Evolutionary conservation across 2,888 invertebrate species (phyloP).

Genomic region (Zhengitettix transpicula): DNA sequence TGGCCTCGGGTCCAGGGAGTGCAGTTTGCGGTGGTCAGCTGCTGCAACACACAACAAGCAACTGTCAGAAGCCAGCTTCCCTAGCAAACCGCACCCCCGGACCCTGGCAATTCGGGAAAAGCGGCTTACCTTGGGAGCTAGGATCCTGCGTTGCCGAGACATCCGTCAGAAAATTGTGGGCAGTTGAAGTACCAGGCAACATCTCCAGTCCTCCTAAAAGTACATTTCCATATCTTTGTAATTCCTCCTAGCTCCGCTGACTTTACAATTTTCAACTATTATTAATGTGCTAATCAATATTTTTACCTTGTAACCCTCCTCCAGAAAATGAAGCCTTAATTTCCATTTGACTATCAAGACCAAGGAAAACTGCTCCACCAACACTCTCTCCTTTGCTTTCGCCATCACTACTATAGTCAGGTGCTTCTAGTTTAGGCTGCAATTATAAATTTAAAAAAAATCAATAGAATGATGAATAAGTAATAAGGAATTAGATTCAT

Average conservation of each 20-base stretch:
- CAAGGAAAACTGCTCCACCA: background rate
- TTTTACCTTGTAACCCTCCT: slow-evolving; percentile 2
- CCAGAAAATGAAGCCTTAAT: slow-evolving; percentile 5
- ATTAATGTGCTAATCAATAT: too few species aligned
- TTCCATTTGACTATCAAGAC: slow-evolving; percentile 11
- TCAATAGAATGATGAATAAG: background rate
- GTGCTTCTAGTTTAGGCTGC: slow-evolving; percentile 55
- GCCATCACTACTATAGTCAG: slow-evolving; percentile 55
- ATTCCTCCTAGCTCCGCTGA: too few species aligned
- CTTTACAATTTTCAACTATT: too few species aligned
- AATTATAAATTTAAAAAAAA: slow-evolving; percentile 12
- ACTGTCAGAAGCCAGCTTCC: too few species aligned
- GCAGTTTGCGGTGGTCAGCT: slow-evolving; percentile 32
- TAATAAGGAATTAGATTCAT: background rate
- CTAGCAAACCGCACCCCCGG: background rate
- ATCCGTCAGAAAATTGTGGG: slow-evolving; percentile 19
- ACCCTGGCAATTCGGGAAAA: background rate
- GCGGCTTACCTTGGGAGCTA: slow-evolving; percentile 19
- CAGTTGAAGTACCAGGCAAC: slow-evolving; percentile 22
- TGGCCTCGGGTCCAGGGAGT: slow-evolving; percentile 37
- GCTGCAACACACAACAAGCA: slow-evolving; percentile 20
- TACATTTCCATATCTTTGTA: too few species aligned
- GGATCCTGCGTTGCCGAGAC: slow-evolving; percentile 17
- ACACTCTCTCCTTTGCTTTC: slow-evolving; percentile 23
- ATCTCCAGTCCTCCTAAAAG: slow-evolving; percentile 24